Conservation (phyloP, 2,888 invertebrate species). For the Metacarcinus magister region DNA sequence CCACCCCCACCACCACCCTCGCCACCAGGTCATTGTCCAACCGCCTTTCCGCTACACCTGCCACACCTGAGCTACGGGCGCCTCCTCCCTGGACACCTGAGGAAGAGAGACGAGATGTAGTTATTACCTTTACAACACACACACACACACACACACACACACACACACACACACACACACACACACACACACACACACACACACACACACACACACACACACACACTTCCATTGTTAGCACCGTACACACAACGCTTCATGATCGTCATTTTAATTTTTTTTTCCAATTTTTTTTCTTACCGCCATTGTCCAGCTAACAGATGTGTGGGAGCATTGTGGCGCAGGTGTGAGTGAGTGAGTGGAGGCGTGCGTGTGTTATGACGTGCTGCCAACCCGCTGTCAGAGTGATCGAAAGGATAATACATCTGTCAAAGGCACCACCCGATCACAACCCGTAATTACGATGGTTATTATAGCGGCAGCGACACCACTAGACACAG, state of each 20-base stretch:
- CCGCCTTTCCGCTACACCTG: neutral
- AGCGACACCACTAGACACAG: no score
- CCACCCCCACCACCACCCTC: slow-evolving; percentile 14
- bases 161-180: neutral
- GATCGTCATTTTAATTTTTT: no score
- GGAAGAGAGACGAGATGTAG: neutral
- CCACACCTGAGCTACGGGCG: neutral
- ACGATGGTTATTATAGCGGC: neutral
- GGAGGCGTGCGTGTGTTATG: neutral
- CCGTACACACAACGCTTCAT: no score
- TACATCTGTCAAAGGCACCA: neutral
- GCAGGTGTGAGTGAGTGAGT: neutral
- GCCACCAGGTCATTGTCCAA: neutral
- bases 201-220: neutral
- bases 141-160: no score
- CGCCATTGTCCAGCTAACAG: neutral
- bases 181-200: neutral
- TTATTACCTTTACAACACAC: no score
- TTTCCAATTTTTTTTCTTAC: neutral
- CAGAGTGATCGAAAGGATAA: neutral
- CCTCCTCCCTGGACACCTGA: neutral
- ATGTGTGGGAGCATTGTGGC: neutral
- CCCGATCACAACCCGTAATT: neutral
- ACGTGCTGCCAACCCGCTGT: neutral
- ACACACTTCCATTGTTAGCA: neutral